Percentiles rank a stretch among this genome's conserved stretches.
These are phyloP conservation scores for Sinocyclocheilus anshuiensis DNA, from an alignment of 2,113 vertebrate genomes.

Conservation along the genomic window DNA sequence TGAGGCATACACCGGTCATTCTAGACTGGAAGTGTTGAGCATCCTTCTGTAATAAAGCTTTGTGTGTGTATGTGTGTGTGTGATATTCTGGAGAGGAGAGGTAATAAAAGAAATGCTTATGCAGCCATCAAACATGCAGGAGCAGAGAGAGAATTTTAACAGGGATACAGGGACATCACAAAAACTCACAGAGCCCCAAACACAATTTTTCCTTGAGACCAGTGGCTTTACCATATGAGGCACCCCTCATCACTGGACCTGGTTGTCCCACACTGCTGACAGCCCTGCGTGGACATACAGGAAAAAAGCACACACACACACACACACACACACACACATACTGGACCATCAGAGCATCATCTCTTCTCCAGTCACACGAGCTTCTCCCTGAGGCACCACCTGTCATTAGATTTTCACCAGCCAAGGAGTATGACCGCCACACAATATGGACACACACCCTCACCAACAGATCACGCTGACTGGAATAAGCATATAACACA, in stretches of 20 bases:
- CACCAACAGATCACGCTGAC: conserved; percentile 1
- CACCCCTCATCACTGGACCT: background rate
- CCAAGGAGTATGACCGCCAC: conserved; percentile 33
- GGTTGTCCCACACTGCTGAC: background rate
- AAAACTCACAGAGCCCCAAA: background rate
- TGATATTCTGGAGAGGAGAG: background rate
- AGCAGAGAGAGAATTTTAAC: conserved; percentile 4
- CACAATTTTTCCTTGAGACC: background rate
- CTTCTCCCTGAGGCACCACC: conserved; percentile 42
- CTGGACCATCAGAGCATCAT: conserved; percentile 27
- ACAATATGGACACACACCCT: conserved; percentile 48
- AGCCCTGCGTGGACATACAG: conserved; percentile 11
- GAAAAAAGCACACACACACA: conserved; percentile 23
- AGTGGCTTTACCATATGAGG: background rate
- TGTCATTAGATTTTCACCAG: conserved; percentile 47
- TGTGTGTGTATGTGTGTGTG: background rate
- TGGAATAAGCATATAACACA: conserved; percentile 32
- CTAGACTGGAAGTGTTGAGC: background rate
- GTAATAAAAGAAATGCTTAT: conserved; percentile 41
- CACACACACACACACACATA: conserved; percentile 31
- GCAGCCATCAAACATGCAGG: conserved; percentile 31
- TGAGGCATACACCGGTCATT: background rate
- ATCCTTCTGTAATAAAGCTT: background rate
- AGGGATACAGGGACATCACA: background rate
- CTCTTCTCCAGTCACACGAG: conserved; percentile 26